Base-by-base conservation (phyloP, 2,113 vertebrate genomes). In the Pavo muticus region DNA sequence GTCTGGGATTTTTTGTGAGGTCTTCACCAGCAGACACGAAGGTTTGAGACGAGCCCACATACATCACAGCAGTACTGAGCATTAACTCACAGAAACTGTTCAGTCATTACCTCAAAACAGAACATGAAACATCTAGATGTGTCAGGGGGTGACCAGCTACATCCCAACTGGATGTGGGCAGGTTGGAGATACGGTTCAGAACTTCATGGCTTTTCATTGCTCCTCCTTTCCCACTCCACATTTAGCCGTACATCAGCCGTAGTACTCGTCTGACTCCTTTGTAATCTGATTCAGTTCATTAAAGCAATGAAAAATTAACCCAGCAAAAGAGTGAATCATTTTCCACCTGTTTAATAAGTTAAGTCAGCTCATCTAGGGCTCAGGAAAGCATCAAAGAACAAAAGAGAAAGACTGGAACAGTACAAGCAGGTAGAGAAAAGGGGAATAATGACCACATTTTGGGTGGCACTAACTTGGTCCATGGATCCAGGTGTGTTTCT, bases 311-410 rank as follows among this genome's bases (percentile, higher is more conserved):
- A 81, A 77, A 90, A 78, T 17, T 54, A 86, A 80, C 11, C 42
- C 50, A 74, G 65, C 64, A 64, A 68, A 85, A 81, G 25, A 74
- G 39, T 59, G 72, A 73, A 83, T 47, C 20, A 30, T 74, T 82
- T 91, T 75, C 72, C 57, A 90, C 64, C 50, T 88, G 76, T 88
- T 95, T 47, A 74, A n/a, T 70, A 75, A 95, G 85, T 64, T 81
- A 83, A 69, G 79, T 83, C 48, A 74, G 27, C 64, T 88, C 37
- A 63, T 70, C 37, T 73, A 74, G 75, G 64, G 37, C 82, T 91
- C 70, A 77, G 50, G 73, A 83, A 86, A 72, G 60, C 63, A 40
- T 25, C 25, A 77, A 64, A 91, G 57, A 84, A 61, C 42, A 87
- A 84, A 87, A 89, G 35, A 65, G 84, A 88, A 83, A 80, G n/a